Base-by-base conservation (phyloP, 2,113 vertebrate species). In the Helogale parvula region DNA sequence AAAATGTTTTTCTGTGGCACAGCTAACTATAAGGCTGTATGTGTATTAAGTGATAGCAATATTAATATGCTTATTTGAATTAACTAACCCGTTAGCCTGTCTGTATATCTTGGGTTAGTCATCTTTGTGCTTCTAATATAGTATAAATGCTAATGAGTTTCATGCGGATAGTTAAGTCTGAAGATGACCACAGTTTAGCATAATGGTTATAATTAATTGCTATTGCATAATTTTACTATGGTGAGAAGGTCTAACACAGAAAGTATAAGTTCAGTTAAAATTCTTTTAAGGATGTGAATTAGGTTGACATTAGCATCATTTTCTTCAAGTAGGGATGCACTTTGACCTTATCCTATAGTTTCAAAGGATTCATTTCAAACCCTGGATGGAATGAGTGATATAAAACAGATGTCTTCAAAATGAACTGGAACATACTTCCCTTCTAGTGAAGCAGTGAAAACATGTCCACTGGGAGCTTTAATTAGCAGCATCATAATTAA, bases 141-240 rank as follows among this genome's bases (percentile, higher is more conserved):
- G 63, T 79, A 21, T 88, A 88, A 96, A 93, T 96, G 45, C 45
- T 92, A 86, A 57, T 65, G 63, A 89, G 41, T 76, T 96, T 96
- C 31, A 65, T 93, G 72, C 33, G 80, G n/a, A 5, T 90, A 76
- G 27, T 90, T 19, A 92, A 9, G 35, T 90, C 79, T 91, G n/a
- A n/a, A 87, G 80, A 77, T 84, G 63, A 83, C 63, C 29, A 66
- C 21, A 88, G 54, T 88, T 96, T 16, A 71, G 54, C 45, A 74
- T 93, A 80, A 57, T 96, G 35, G 35, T 90, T 92, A 69, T 33
- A 79, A 66, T 82, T n/a, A n/a, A 84, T 94, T 85, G 35, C 50
- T 60, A 17, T 45, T 92, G 57, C 13, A 15, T 52, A 52, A 83
- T 88, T 96, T 90, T 81, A 74, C 50, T 60, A 17, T 52, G 57